A percentile compares a stretch with the other conserved stretches of the same genome.
phyloP scores from a whole-genome alignment of 2,113 vertebrate species.

The Phasianus colchicus region DNA sequence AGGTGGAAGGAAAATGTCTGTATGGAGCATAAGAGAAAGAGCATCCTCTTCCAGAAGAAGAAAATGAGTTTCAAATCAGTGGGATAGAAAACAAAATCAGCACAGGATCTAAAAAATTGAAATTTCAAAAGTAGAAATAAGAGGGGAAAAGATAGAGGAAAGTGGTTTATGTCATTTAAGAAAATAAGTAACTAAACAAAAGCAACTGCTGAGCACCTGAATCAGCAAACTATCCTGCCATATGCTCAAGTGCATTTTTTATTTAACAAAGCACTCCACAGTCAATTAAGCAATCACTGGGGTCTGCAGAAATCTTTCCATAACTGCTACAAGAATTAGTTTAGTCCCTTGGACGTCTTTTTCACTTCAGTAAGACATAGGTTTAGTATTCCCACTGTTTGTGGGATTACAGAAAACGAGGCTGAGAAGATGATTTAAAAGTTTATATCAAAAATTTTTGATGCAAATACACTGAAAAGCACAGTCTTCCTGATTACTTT shows the following conservation, averaged over 20 bases:
- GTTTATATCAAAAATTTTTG: background rate
- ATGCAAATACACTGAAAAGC: background rate
- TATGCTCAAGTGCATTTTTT: constrained; percentile 41
- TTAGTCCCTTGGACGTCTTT: background rate
- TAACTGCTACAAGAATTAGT: background rate
- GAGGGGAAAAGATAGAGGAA: background rate
- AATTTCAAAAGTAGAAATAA: background rate
- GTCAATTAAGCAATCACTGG: constrained; percentile 42
- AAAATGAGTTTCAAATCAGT: background rate
- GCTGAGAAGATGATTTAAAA: background rate
- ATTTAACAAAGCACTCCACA: constrained; percentile 31
- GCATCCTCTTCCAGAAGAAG: background rate
- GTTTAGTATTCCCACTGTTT: background rate
- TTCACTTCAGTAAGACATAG: background rate
- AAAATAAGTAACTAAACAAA: background rate
- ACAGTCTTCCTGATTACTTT: background rate
- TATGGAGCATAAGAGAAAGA: background rate
- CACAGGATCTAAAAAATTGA: background rate
- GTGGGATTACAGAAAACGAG: background rate
- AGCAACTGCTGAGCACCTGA: background rate
- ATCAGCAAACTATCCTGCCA: constrained; percentile 14
- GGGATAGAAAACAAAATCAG: background rate
- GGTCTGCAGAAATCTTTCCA: background rate
- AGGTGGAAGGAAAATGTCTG: background rate
- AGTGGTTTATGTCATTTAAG: background rate